Evolutionary conservation across 2,797 vertebrate species (phyloP), one percentile per base, ranked within the genome.

Genomic region (Lutjanus argentimaculatus): DNA sequence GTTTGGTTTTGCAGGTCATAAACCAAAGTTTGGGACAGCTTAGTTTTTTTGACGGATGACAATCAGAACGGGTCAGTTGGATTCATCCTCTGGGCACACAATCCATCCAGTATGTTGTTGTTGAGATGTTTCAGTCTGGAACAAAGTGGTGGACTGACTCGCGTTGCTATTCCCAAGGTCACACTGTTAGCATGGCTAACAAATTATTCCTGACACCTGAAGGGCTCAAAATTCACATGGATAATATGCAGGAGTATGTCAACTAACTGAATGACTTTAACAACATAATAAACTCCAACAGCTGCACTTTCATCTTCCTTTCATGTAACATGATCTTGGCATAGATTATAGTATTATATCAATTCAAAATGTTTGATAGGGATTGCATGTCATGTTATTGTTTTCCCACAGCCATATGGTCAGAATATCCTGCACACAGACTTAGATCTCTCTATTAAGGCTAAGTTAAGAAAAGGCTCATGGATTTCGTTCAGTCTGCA

Each of bases 341-440:
- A 46, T 10, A 25, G 16, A 43, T 11, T 25, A 4, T 45, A 58
- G 36, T 25, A 57, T 56, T 21, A 4, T 16, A 66, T 80, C 61
- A 66, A 2, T 63, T 69, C 58, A 64, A 64, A 64, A 46, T 71
- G 45, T 62, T 62, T 49, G 7, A 67, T 45, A 51, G 49, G 8
- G 46, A 61, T 16, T 46, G 58, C 52, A n/a, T 67, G n/a, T 48
- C 22, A 13, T 52, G 49, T 56, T 71, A 14, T 14, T 42, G 9
- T 69, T 72, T 48, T 75, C 21, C 30, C 13, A 62, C 13, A 74
- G 4, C 43, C 78, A 72, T 48, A 22, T 85, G 75, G 66, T 72
- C 11, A 70, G 62, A 77, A 82, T 66, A 76, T 56, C 52, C 71
- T 45, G 25, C 16, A 6, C 61, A n/a, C 48, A 77, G 67, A 67